Evolutionary conservation across 2,113 vertebrate species (phyloP).

Genomic region (Petroica traversi): DNA sequence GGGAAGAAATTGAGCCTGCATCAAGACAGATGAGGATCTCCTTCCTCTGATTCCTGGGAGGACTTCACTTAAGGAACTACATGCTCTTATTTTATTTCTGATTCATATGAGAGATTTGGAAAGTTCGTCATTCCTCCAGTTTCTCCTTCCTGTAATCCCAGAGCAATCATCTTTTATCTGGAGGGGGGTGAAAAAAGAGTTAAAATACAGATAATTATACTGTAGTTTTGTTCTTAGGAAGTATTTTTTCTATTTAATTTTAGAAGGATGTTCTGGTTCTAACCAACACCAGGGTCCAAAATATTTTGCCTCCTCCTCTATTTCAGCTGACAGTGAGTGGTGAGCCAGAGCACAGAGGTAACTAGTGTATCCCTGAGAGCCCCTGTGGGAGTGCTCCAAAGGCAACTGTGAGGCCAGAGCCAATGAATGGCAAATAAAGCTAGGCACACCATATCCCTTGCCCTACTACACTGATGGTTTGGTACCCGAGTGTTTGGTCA

Average conservation of each 20-base stretch:
- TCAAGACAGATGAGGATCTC: background rate
- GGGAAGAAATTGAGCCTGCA: background rate
- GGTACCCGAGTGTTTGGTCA: accelerated
- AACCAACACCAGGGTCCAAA: background rate
- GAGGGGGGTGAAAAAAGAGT: background rate
- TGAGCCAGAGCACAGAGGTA: background rate
- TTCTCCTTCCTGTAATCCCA: background rate
- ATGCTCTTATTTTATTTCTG: background rate
- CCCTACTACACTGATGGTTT: accelerated
- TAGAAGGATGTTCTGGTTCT: background rate
- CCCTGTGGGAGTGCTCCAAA: background rate
- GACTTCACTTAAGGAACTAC: background rate
- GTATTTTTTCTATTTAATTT: background rate
- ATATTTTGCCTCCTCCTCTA: background rate
- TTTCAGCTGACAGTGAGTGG: background rate
- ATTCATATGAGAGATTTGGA: background rate
- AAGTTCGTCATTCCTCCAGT: background rate
- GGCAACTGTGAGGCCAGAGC: background rate
- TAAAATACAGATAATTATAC: background rate
- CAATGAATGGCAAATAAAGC: background rate
- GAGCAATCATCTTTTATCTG: background rate
- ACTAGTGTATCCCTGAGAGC: background rate
- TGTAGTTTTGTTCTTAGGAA: background rate
- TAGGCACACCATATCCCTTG: background rate
- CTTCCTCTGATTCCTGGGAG: background rate